phyloP scores from a whole-genome alignment of 2,113 vertebrate genomes.

The Taxidea taxus region DNA sequence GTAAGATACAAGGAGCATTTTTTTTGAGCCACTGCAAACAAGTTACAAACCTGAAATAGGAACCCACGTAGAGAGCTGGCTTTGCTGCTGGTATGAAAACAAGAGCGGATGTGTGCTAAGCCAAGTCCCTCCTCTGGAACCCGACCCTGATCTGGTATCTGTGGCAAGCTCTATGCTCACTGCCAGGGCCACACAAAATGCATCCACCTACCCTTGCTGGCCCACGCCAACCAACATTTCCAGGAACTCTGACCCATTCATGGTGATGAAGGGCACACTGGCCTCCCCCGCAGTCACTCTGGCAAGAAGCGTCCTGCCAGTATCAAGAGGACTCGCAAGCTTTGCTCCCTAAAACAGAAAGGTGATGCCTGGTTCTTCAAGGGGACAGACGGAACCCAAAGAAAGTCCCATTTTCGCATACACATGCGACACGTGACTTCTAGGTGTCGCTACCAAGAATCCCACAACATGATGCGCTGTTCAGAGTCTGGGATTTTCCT shows the following conservation, averaged over 20 bases:
- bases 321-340: constrained; percentile 82
- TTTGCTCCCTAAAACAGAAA: constrained; percentile 78
- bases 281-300: constrained; percentile 83
- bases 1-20: constrained; percentile 83
- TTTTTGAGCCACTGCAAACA: constrained; percentile 82
- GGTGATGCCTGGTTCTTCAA: not conserved
- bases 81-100: not conserved
- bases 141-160: not conserved
- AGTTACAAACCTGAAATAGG: constrained; percentile 80
- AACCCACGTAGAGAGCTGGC: not conserved
- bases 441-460: not conserved
- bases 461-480: not conserved
- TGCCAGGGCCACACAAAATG: not conserved
- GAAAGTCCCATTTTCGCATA: not conserved
- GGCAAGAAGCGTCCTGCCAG: constrained; percentile 82
- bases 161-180: not conserved
- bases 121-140: not conserved
- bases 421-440: not conserved
- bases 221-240: constrained; percentile 84
- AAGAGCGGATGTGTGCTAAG: not conserved
- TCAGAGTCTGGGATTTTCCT: not conserved
- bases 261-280: constrained; percentile 83
- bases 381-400: not conserved
- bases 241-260: constrained; percentile 83
- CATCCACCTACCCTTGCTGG: constrained; percentile 79